Evolutionary conservation across 1,140 invertebrate species (phyloP), one percentile per base, ranked within the genome.

Genomic region (Drosophila novamexicana): DNA sequence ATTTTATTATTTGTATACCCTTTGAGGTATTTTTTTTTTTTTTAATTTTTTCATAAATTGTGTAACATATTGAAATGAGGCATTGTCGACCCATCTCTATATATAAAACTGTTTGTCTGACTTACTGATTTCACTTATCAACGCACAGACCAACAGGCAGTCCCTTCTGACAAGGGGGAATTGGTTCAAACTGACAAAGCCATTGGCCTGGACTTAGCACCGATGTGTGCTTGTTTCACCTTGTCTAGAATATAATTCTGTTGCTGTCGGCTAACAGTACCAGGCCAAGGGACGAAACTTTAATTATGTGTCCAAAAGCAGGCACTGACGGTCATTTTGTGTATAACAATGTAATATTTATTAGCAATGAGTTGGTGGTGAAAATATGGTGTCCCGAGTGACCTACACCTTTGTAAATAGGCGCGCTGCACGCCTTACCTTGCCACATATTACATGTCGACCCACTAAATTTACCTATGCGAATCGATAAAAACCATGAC

Each of bases 281-380:
- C 18, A 57, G 36, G 49, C 16, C 61, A 47, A 53, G 66, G 61
- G 52, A 59, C 44, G 67, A 54, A 70, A 80, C 81, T 80, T 85
- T 84, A 81, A 84, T 85, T 84, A 80, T 67, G 71, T 40, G 68
- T 63, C 54, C 59, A 71, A 61, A 36, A 69, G 47, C 50, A 54
- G 40, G 40, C 63, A 42, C 64, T 54, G 67, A 50, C 62, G 66
- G 70, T 47, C 64, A 75, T 58, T 54, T 34, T 72, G 52, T 67
- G 66, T 71, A 80, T 74, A 77, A 71, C 81, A 84, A 81, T 84
- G 81, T 77, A 84, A 84, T 85, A 84, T 85, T 84, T 85, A 84
- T 85, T 84, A 75, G 62, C 10, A 16, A 2, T 36, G 32, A 49
- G 32, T 40, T 40, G 39, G 57, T 40, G 9, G 16, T 5, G 54